Percentiles rank a stretch among this genome's conserved stretches.
These are phyloP conservation scores for Eristalis tenax DNA, from an alignment of 2,888 invertebrate species.

Conservation along the genomic window DNA sequence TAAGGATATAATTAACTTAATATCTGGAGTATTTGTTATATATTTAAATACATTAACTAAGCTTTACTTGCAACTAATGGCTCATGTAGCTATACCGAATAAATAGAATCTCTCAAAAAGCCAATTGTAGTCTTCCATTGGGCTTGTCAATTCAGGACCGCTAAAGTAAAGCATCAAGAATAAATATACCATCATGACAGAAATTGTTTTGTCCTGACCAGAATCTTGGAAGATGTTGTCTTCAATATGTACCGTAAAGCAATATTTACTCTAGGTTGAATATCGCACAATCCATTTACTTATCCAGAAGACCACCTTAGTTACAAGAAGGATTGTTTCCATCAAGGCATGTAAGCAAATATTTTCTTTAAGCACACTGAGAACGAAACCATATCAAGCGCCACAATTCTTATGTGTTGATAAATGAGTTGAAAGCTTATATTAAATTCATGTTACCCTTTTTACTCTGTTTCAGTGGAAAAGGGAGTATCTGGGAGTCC, in stretches of 20 bases:
- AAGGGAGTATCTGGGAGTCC: neutral
- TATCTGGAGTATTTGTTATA: too few relatives aligned
- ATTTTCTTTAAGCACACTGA: constrained; percentile 13
- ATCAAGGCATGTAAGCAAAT: constrained; percentile 33
- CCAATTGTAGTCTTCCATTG: too few relatives aligned
- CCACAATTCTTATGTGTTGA: constrained; percentile 17
- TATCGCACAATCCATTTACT: neutral
- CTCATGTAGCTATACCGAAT: too few relatives aligned
- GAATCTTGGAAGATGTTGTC: neutral
- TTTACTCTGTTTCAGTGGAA: neutral
- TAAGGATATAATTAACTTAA: too few relatives aligned
- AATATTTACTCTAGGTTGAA: neutral
- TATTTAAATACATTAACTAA: too few relatives aligned
- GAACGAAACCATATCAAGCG: constrained; percentile 35
- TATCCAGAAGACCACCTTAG: neutral
- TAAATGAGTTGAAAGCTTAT: constrained; percentile 25
- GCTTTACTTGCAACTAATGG: too few relatives aligned
- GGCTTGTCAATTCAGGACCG: too few relatives aligned
- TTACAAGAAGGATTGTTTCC: constrained; percentile 6
- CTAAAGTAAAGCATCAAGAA: too few relatives aligned
- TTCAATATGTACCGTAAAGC: neutral
- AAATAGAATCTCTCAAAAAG: too few relatives aligned
- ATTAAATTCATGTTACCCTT: neutral
- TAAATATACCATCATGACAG: too few relatives aligned
- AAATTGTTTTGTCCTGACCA: too few relatives aligned